Base-by-base conservation (phyloP, 2,113 vertebrate genomes). In the Hylia prasina region DNA sequence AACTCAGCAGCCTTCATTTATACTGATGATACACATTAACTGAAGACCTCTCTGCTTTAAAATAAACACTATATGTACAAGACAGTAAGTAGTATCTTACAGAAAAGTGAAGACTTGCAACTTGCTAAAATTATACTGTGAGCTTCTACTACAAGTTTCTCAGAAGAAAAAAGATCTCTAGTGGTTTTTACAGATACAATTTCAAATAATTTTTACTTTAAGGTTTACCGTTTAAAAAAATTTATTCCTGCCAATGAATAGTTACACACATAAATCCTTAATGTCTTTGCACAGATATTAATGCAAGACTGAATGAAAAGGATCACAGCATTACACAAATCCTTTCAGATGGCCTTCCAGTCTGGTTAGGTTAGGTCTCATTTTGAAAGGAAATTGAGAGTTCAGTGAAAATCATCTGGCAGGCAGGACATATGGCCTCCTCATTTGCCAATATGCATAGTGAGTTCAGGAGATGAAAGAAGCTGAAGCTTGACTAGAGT, bases 121-220 rank as follows among this genome's bases (percentile, higher is more conserved):
- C 40, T 58, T 0, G 0, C 51, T 76, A 42, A 91, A 78, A 69
- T 51, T 48, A 37, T 39, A 40, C 13, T 60, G 63, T 0, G 1
- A 61, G 14, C 47, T 70, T 70, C 58, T 39, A 48, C 44, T 42
- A 23, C 33, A 73, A 70, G 28, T 23, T 63, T 77, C 60, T 31
- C 40, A 64, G 63, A 25, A 57, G 17, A 73, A 66, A 72, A 30
- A 44, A 25, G 9, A 61, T n/a, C 44, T n/a, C 39, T 48, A 45
- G 15, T 3, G 1, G 8, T 15, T 70, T 45, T 86, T 60, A 66
- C 4, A 8, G 35, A 37, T 42, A 71, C 1, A 12, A 54, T 60
- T 87, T 42, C 33, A 77, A 90, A 58, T 9, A 7, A 63, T 15
- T 79, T 47, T 40, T 15, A 68, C 14, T 40, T 7, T 10, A 61